phyloP scores from a whole-genome alignment of 2,888 invertebrate genomes.

The Patella ulyssiponensis region DNA sequence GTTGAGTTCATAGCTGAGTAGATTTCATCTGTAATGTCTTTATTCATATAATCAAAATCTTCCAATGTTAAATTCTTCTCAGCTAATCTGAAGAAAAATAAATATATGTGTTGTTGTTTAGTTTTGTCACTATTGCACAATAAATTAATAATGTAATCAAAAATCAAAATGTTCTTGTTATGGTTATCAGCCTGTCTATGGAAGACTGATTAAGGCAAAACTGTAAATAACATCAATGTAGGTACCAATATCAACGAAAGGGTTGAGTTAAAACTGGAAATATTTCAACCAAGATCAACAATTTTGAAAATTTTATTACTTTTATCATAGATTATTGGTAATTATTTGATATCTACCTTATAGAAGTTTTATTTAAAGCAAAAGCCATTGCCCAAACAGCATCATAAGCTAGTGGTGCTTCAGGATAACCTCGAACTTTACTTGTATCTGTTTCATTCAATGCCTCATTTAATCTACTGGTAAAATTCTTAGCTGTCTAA shows the following conservation, averaged over 20 bases:
- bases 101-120: neutral
- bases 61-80: conserved; percentile 87
- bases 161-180: too few species aligned
- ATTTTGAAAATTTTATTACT: too few species aligned
- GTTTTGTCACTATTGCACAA: too few species aligned
- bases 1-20: conserved; percentile 99
- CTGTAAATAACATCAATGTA: too few species aligned
- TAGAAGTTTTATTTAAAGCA: conserved; percentile 92
- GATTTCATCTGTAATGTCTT: conserved; percentile 94
- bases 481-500: conserved; percentile 89
- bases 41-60: conserved; percentile 96
- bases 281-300: neutral
- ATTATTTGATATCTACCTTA: conserved; percentile 46
- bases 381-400: conserved; percentile 99
- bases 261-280: too few species aligned
- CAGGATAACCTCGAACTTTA: conserved; percentile 81
- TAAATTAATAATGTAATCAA: too few species aligned
- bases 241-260: too few species aligned
- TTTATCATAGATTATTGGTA: neutral
- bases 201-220: too few species aligned
- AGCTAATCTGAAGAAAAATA: conserved; percentile 77
- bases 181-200: too few species aligned
- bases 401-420: conserved; percentile 98
- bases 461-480: conserved; percentile 85
- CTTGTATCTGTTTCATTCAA: conserved; percentile 89